phyloP scores from a whole-genome alignment of 2,113 vertebrate genomes.

The Syngnathoides biaculeatus region DNA sequence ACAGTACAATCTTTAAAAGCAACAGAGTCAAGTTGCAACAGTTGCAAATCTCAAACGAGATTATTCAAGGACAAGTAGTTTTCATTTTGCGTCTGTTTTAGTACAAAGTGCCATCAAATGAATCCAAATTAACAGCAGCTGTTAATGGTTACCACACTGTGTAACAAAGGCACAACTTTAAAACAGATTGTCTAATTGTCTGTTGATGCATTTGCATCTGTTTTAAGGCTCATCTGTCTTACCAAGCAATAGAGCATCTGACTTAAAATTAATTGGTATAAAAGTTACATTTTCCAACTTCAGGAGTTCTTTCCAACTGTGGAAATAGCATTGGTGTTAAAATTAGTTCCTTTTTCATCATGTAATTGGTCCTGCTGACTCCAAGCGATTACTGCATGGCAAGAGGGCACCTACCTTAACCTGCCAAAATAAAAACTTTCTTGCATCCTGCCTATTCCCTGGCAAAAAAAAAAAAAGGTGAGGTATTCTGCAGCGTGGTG shows the following conservation, averaged over 20 bases:
- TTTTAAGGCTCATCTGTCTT: conserved; percentile 37
- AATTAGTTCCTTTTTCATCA: conserved; percentile 12
- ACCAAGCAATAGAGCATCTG: conserved; percentile 42
- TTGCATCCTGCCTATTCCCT: conserved; percentile 55
- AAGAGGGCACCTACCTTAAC: conserved; percentile 44
- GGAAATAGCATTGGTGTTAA: conserved; percentile 18
- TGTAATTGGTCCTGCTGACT: conserved; percentile 39
- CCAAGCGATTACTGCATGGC: conserved; percentile 46
- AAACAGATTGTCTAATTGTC: conserved; percentile 45
- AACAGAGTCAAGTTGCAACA: conserved; percentile 1
- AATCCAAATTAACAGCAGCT: conserved; percentile 32
- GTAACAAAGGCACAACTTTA: conserved; percentile 37
- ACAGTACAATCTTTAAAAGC: conserved; percentile 1
- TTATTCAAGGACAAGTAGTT: conserved; percentile 23
- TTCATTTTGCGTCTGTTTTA: conserved; percentile 11
- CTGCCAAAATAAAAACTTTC: conserved; percentile 36
- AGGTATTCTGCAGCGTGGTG: conserved; percentile 49
- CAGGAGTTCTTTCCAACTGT: conserved; percentile 30
- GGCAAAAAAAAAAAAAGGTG: conserved; percentile 54
- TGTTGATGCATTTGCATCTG: conserved; percentile 43
- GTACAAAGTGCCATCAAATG: conserved; percentile 12
- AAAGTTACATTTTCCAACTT: conserved; percentile 31
- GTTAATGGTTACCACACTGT: conserved; percentile 40
- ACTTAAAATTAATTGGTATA: conserved; percentile 33
- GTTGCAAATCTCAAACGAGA: neutral